Conservation (phyloP, 2,888 invertebrate genomes). For the Microctonus aethiopoides region DNA sequence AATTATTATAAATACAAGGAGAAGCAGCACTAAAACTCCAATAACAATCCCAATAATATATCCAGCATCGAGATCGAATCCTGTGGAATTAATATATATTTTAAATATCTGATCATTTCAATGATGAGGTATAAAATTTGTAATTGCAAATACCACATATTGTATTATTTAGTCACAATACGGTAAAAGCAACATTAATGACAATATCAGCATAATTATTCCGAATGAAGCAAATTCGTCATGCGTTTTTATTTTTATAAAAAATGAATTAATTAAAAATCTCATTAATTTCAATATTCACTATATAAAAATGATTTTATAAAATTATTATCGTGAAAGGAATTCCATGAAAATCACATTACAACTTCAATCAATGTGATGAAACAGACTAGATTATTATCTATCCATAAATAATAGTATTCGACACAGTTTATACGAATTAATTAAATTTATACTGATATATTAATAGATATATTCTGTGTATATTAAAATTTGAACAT, state of each 20-base stretch:
- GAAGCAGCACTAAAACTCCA: slow-evolving; percentile 75
- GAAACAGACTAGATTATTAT: no score
- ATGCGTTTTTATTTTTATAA: background rate
- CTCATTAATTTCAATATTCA: background rate
- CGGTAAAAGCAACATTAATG: background rate
- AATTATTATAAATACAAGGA: slow-evolving; percentile 74
- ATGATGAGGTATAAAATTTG: no score
- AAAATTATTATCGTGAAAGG: background rate
- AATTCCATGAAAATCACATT: background rate
- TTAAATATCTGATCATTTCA: background rate
- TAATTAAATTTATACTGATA: slow-evolving; percentile 11
- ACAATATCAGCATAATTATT: background rate
- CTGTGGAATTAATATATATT: slow-evolving; percentile 62
- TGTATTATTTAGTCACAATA: background rate
- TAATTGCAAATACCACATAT: background rate
- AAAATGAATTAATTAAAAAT: background rate
- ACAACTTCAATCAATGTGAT: no score
- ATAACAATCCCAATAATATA: slow-evolving; percentile 83
- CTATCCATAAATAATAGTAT: no score
- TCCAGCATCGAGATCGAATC: slow-evolving; percentile 78
- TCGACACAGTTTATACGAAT: background rate
- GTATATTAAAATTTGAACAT: slow-evolving; percentile 56
- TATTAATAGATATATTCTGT: no score
- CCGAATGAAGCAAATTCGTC: background rate
- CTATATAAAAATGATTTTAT: background rate